Base-by-base conservation (phyloP, 2,888 invertebrate species). In the Brenthis daphne region DNA sequence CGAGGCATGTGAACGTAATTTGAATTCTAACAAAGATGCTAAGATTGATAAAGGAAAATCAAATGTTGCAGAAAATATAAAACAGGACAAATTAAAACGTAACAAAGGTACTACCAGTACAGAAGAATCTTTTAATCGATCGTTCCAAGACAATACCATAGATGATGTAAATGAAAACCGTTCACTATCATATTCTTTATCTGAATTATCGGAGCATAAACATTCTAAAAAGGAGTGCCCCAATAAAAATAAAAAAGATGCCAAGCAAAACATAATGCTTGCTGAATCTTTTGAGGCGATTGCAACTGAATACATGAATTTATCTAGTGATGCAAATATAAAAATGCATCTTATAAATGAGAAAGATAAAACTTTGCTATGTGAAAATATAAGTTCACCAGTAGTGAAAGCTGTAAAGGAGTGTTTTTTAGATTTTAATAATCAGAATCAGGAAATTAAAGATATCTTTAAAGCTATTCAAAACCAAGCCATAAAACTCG, bases 301-400 rank as follows among this genome's bases (percentile, higher is more conserved):
- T 29, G 88, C 89, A 2, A 83, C 84, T 2, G 87, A 89, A 77
- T 74, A 82, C n/a, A 77, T 79, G 53, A 77, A 82, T 29, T 69
- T 76, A 20, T 67, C 75, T 54, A 83, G 80, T 16, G 84, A 87
- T 14, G 78, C 80, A 13, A 85, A 82, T 73, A 87, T 91, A 68
- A 91, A 91, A 85, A 82, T 90, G 74, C 87, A 89, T 74, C 80
- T 92, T 37, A 92, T 91, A 90, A 88, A 87, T 65, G 87, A 88
- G 14, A 80, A 79, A 71, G 90, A 90, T 53, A 91, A 86, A 75
- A 77, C 81, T 61, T 72, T 80, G 50, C 82, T 92, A 43, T 83
- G 79, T 71, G 87, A 91, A 66, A 86, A 82, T 71, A 85, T 92
- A 70, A 83, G 79, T 75, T 76, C 76, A 24, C 90, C 92, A 1